Evolutionary conservation across 2,797 vertebrate genomes (phyloP).

Genomic region (Fistularia tabacaria): DNA sequence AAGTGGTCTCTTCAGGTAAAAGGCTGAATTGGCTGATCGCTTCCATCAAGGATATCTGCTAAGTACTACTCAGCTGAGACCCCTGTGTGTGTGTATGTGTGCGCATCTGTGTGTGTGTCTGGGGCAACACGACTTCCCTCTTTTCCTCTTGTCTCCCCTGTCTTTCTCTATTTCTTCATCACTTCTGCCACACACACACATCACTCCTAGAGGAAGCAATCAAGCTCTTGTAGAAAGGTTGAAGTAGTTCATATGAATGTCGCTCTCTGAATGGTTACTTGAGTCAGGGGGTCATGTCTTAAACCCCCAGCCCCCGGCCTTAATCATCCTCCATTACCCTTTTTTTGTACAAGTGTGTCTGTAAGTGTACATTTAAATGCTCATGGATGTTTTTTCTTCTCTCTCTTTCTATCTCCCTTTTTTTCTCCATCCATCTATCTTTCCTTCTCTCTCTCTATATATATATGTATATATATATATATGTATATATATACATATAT

Average conservation of each 20-base stretch:
- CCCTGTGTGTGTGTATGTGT: too few species aligned
- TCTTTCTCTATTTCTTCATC: slow-evolving; percentile 54
- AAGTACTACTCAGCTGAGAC: slow-evolving; percentile 42
- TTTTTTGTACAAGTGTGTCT: slow-evolving; percentile 21
- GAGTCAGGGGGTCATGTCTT: slow-evolving; percentile 68
- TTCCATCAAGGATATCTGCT: slow-evolving; percentile 63
- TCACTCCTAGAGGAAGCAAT: slow-evolving; percentile 63
- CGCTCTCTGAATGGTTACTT: slow-evolving; percentile 59
- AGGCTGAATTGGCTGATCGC: slow-evolving; percentile 52
- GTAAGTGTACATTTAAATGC: slow-evolving; percentile 1
- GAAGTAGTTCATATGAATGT: slow-evolving; percentile 45
- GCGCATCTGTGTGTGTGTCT: neutral
- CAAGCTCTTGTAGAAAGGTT: slow-evolving; percentile 66
- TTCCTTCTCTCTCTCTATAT: slow-evolving; percentile 15
- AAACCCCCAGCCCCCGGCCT: slow-evolving; percentile 36
- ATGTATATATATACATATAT: too few species aligned
- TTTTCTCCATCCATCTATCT: neutral
- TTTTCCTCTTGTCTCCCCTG: slow-evolving; percentile 33
- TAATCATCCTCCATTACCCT: slow-evolving; percentile 69
- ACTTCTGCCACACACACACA: slow-evolving; percentile 28
- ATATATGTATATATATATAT: too few species aligned
- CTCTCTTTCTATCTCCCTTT: too few species aligned
- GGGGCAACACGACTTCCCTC: slow-evolving; percentile 42
- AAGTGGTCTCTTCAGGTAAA: slow-evolving; percentile 66
- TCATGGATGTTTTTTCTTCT: neutral